phyloP scores from a whole-genome alignment of 1,140 invertebrate species.

The Apocrypta bakeri region DNA sequence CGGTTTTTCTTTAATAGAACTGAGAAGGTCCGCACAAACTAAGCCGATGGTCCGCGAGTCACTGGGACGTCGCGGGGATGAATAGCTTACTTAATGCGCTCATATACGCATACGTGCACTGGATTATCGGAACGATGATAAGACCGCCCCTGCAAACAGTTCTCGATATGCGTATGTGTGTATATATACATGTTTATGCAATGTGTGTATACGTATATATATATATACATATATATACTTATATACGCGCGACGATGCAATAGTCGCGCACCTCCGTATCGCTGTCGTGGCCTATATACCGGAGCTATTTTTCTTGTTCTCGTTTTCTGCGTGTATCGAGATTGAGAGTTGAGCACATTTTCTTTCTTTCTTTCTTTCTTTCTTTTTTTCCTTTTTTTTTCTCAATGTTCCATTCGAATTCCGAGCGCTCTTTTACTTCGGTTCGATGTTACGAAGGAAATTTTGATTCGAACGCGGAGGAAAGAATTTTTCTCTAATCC shows the following conservation, averaged over 20 bases:
- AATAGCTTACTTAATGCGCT: neutral
- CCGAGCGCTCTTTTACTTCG: too few species aligned
- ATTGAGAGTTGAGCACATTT: neutral
- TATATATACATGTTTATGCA: too few species aligned
- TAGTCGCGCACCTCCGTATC: neutral
- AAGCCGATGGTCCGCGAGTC: conserved; percentile 64
- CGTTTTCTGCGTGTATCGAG: neutral
- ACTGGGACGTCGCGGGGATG: conserved; percentile 64
- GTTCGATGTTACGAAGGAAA: too few species aligned
- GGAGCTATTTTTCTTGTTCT: neutral
- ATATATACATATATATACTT: neutral
- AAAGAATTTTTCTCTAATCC: too few species aligned
- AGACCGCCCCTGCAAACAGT: conserved; percentile 57
- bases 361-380: neutral
- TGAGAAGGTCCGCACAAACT: conserved; percentile 51
- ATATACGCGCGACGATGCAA: neutral
- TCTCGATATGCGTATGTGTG: neutral
- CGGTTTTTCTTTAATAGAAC: too few species aligned
- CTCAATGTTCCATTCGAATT: too few species aligned
- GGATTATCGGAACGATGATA: conserved; percentile 68
- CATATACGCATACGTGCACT: conserved; percentile 61
- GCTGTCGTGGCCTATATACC: neutral
- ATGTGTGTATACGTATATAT: conserved; percentile 51
- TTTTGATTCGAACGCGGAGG: too few species aligned
- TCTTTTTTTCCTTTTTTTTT: too few species aligned